Percentiles rank a stretch among this genome's conserved stretches.
Evolutionary conservation across 2,113 vertebrate species (phyloP).

Genomic region (Sceloporus undulatus): DNA sequence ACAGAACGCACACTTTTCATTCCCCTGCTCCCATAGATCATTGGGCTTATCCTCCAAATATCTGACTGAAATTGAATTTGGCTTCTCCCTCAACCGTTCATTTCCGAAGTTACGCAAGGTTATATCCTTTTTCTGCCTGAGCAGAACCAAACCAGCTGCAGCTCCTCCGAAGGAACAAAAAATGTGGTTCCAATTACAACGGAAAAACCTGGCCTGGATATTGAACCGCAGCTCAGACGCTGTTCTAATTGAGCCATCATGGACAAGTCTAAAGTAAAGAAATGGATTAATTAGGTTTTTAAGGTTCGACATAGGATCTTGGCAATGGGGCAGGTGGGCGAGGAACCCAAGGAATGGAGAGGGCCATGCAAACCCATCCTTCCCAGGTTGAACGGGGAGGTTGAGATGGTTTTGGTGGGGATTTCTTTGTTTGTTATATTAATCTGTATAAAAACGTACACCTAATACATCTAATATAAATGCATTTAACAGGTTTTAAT

Average conservation of each 20-base stretch:
- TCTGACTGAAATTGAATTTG: conserved; percentile 92
- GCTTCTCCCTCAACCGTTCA: conserved; percentile 90
- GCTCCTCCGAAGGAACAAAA: conserved; percentile 76
- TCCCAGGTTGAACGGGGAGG: too few relatives aligned
- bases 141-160: conserved; percentile 89
- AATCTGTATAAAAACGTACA: too few relatives aligned
- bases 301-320: conserved; percentile 57
- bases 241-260: conserved; percentile 84
- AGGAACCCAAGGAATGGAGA: neutral
- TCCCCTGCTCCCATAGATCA: conserved; percentile 84
- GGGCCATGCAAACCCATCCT: neutral
- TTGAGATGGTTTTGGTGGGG: too few relatives aligned
- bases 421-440: too few relatives aligned
- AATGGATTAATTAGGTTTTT: conserved; percentile 68
- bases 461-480: too few relatives aligned
- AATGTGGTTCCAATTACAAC: conserved; percentile 87
- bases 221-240: conserved; percentile 78
- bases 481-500: too few relatives aligned
- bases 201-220: conserved; percentile 76
- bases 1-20: conserved; percentile 77
- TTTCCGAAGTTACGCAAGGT: conserved; percentile 91
- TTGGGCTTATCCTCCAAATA: conserved; percentile 84
- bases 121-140: conserved; percentile 90
- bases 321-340: neutral
- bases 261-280: conserved; percentile 74